Evolutionary conservation across 1,140 invertebrate genomes (phyloP).

Genomic region (fruit fly (Drosophila melanogaster)): DNA sequence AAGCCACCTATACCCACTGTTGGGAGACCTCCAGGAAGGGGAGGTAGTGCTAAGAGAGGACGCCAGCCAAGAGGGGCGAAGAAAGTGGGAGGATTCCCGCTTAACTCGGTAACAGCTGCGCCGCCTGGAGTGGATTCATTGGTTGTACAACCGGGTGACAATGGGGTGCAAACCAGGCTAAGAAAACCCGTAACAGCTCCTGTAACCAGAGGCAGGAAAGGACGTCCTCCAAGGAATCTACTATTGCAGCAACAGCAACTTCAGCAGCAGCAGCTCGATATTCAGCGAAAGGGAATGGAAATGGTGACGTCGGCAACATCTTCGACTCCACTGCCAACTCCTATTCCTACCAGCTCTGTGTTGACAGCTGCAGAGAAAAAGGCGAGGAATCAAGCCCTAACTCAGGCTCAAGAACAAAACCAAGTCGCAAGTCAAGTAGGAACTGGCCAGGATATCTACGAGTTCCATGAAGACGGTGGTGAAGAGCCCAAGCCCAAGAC

Average conservation of each 20-base stretch:
- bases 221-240: slow-evolving; percentile 73
- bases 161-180: slow-evolving; percentile 72
- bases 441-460: slow-evolving; percentile 88
- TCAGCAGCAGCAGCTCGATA: slow-evolving; percentile 63
- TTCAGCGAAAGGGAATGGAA: slow-evolving; percentile 39
- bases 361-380: slow-evolving; percentile 74
- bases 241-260: slow-evolving; percentile 65
- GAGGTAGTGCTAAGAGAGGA: slow-evolving; percentile 71
- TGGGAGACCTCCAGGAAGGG: slow-evolving; percentile 57
- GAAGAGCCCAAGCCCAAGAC: slow-evolving; percentile 86
- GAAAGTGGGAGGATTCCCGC: slow-evolving; percentile 58
- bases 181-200: slow-evolving; percentile 63
- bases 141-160: slow-evolving; percentile 54
- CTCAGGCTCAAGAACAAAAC: slow-evolving; percentile 21
- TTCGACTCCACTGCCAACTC: slow-evolving; percentile 66
- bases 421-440: slow-evolving; percentile 2
- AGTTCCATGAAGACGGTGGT: slow-evolving; percentile 93
- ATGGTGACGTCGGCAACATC: slow-evolving; percentile 17
- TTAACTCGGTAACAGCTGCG: slow-evolving; percentile 11
- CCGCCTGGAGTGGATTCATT: slow-evolving; percentile 24
- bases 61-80: slow-evolving; percentile 77
- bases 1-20: slow-evolving; percentile 49
- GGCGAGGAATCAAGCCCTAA: slow-evolving; percentile 64
- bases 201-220: slow-evolving; percentile 69
- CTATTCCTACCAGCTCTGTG: slow-evolving; percentile 29